Base-by-base conservation (phyloP, 2,797 vertebrate species). In the Coreius guichenoti region DNA sequence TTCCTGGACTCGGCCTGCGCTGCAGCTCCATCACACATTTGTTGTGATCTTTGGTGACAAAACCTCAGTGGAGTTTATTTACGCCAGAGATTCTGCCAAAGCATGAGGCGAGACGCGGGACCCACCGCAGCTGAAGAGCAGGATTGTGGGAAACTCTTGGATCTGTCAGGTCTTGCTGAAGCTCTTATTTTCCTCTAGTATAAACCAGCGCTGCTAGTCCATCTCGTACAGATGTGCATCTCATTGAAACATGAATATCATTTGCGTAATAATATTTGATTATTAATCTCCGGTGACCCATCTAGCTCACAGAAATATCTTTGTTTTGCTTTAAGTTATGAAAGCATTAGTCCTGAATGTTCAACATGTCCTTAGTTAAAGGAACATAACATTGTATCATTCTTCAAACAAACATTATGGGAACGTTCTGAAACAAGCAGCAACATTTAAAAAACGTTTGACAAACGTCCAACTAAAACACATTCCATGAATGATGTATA, bases 41-140 rank as follows among this genome's bases (percentile, higher is more conserved):
- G 47, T 67, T 85, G 69, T 69, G 68, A 80, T 78, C 54, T 83
- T 54, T 70, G 85, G 72, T 80, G 86, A 81, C 77, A 79, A 77
- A 82, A 67, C 49, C 70, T 69, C 81, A 74, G 29, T 58, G 47
- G 31, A 49, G 54, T 76, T 63, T 74, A 56, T 76, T 39, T 68
- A 68, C 19, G 19, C 8, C 17, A 8, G 49, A 14, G 47, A 16
- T 49, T 17, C 47, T 49, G 47, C 47, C 17, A n/a, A 63, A 31
- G 26, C 61, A 26, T 63, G 61, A 63, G 61, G 13, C 29, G 67
- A 69, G 33, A n/a, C 23, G 3, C 56, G 23, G 3, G 56, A 70
- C 68, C 67, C 68, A 70, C 68, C 68, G 36, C 68, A 43, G 68
- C 67, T 17, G 29, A 5, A 61, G 58, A 68, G 33, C 21, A 12